Conservation (phyloP, 2,797 vertebrate species). For the Linurgus olivaceus region DNA sequence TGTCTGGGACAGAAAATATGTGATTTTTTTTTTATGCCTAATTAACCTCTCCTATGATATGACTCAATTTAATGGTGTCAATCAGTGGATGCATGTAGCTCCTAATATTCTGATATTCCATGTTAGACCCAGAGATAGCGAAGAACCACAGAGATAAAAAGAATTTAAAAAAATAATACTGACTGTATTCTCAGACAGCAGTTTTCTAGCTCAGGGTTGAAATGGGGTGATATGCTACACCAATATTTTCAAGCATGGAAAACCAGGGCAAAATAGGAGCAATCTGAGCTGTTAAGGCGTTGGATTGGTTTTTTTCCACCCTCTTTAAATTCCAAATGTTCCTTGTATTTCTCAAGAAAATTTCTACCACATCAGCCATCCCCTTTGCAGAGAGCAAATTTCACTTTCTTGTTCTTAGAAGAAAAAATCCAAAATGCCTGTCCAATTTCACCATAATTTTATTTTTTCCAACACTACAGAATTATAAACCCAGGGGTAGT, state of each 20-base stretch:
- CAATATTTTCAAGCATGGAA: background rate
- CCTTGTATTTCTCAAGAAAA: background rate
- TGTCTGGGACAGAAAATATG: background rate
- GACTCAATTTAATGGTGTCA: background rate
- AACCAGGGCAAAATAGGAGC: background rate
- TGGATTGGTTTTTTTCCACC: fast-evolving
- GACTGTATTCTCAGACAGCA: background rate
- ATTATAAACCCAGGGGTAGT: background rate
- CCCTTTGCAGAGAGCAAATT: background rate
- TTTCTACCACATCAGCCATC: background rate
- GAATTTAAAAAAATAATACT: background rate
- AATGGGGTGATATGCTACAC: background rate
- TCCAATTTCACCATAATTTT: background rate
- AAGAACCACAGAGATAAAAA: background rate
- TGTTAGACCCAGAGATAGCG: background rate
- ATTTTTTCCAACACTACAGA: background rate
- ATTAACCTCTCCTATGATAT: background rate
- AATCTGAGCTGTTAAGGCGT: background rate
- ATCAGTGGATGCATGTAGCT: background rate
- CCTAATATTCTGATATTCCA: background rate
- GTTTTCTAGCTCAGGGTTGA: background rate
- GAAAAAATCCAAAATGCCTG: background rate
- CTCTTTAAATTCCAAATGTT: background rate
- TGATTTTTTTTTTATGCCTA: background rate
- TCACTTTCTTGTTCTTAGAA: background rate